Conservation (phyloP, 2,888 invertebrate species). For the Phytoseiulus persimilis region DNA sequence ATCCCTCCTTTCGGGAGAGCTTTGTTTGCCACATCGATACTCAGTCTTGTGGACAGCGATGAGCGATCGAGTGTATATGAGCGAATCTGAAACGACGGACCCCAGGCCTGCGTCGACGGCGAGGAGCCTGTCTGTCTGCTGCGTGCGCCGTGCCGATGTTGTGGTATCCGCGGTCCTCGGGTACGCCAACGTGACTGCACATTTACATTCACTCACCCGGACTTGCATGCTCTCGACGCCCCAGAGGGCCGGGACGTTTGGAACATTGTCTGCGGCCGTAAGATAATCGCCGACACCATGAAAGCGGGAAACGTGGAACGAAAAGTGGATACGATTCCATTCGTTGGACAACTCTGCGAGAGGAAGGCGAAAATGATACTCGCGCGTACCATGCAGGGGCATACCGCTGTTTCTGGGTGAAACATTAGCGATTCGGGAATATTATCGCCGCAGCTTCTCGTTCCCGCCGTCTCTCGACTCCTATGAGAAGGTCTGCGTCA, state of each 20-base stretch:
- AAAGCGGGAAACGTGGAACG: background rate
- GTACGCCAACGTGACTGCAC: background rate
- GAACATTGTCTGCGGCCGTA: background rate
- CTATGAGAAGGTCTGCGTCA: no score
- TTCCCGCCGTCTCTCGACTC: no score
- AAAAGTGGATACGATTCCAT: background rate
- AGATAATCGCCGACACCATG: background rate
- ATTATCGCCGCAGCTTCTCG: no score
- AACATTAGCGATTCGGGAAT: no score
- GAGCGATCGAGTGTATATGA: slow-evolving; percentile 5
- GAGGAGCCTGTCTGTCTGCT: background rate
- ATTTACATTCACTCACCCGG: background rate
- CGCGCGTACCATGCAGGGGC: no score
- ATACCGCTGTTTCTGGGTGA: no score
- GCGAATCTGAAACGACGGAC: background rate
- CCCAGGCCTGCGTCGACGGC: background rate
- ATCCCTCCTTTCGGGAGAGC: background rate
- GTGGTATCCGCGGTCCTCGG: background rate
- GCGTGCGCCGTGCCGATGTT: background rate
- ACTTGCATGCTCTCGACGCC: background rate
- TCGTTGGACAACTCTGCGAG: background rate
- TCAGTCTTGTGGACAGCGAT: slow-evolving; percentile 5
- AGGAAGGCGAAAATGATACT: background rate
- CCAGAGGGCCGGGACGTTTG: background rate
- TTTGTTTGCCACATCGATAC: background rate